These are phyloP conservation scores for Rhorus exstirpatorius DNA, from an alignment of 2,888 invertebrate genomes.

Conservation along the genomic window DNA sequence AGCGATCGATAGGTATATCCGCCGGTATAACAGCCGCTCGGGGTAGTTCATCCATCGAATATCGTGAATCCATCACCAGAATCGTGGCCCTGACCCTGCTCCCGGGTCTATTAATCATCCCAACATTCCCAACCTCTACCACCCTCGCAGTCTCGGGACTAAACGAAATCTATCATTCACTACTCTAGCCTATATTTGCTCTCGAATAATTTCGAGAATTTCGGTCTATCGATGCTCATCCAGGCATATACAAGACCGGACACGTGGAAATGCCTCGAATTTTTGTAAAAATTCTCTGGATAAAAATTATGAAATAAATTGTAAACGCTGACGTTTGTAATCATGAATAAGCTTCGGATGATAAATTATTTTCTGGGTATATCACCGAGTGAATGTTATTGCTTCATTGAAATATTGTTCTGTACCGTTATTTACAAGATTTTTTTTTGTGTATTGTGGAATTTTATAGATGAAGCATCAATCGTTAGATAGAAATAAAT, in stretches of 20 bases:
- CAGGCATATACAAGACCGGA: not conserved
- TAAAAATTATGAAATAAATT: conserved; percentile 10
- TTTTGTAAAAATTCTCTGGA: conserved; percentile 14
- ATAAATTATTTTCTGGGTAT: not conserved
- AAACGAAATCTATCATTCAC: conserved; percentile 68
- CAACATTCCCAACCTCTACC: conserved; percentile 46
- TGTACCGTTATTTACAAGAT: no score
- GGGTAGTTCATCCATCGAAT: conserved; percentile 68
- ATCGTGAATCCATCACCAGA: conserved; percentile 60
- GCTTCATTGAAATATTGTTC: no score
- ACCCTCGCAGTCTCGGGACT: conserved; percentile 55
- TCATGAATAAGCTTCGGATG: not conserved
- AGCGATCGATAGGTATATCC: conserved; percentile 59
- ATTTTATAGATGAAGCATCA: not conserved
- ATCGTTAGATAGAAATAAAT: no score
- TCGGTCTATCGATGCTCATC: conserved; percentile 1
- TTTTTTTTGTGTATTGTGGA: no score
- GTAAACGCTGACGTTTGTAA: conserved; percentile 18
- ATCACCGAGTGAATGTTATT: no score
- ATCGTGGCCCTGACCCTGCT: conserved; percentile 71
- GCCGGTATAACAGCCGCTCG: conserved; percentile 35
- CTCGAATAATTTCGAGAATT: conserved; percentile 58
- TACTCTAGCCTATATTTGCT: conserved; percentile 30
- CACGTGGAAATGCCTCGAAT: conserved; percentile 4
- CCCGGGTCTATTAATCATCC: conserved; percentile 64